Percentiles rank a stretch among this genome's conserved stretches.
Evolutionary conservation across 2,113 vertebrate genomes (phyloP).

Genomic region (Oncorhynchus tshawytscha): DNA sequence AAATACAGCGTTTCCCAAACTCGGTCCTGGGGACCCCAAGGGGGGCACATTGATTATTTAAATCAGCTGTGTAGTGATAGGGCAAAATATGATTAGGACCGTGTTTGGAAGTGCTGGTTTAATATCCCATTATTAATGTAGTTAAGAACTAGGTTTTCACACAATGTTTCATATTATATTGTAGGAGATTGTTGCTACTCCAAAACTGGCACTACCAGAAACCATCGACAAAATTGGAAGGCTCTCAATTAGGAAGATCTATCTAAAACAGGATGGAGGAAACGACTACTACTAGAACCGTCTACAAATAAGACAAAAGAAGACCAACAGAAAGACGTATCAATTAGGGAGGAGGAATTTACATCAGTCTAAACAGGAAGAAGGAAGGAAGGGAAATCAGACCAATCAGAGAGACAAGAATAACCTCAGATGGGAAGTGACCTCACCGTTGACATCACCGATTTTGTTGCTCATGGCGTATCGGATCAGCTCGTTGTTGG

Average conservation of each 20-base stretch:
- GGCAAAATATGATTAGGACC: no score
- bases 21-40: no score
- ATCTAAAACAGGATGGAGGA: no score
- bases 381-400: conserved; percentile 50
- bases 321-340: not conserved
- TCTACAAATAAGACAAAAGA: not conserved
- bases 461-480: conserved; percentile 94
- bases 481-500: conserved; percentile 81
- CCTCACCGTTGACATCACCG: conserved; percentile 84
- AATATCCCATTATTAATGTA: no score
- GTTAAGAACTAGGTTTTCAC: no score
- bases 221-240: not conserved
- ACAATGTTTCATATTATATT: not conserved
- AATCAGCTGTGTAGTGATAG: no score
- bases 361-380: conserved; percentile 21
- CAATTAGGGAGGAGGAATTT: not conserved
- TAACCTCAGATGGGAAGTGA: conserved; percentile 40
- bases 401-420: conserved; percentile 6
- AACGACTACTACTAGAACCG: not conserved
- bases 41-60: no score
- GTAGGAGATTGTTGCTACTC: not conserved
- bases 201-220: not conserved
- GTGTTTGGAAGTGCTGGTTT: no score
- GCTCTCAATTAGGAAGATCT: no score
- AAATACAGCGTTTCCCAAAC: no score